Percentiles rank a stretch among this genome's conserved stretches.
Conservation (phyloP, 2,113 vertebrate genomes). For the Indicator indicator region DNA sequence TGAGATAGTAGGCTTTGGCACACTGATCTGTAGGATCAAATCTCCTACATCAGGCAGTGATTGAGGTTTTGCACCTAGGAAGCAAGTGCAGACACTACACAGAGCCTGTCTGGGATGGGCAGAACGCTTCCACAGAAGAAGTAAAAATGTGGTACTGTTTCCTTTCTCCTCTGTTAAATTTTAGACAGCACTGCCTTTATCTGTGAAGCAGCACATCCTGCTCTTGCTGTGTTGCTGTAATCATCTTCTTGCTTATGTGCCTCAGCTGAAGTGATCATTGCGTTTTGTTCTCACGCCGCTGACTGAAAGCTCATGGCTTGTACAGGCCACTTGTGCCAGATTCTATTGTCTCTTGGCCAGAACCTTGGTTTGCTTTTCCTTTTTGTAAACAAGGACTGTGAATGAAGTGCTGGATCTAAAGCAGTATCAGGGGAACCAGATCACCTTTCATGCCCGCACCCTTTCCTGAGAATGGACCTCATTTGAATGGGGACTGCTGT, state of each 20-base stretch:
- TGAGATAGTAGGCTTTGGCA: background rate
- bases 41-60: background rate
- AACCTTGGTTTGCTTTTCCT: background rate
- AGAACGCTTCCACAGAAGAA: background rate
- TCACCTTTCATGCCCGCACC: accelerated
- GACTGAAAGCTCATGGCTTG: background rate
- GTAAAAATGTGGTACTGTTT: background rate
- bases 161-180: background rate
- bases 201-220: background rate
- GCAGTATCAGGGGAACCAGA: background rate
- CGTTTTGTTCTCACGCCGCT: background rate
- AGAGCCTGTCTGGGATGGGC: background rate
- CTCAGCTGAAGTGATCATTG: background rate
- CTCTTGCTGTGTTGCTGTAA: background rate
- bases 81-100: background rate
- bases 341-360: background rate
- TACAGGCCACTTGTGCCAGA: background rate
- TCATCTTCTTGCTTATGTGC: background rate
- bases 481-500: background rate
- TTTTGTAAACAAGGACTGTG: background rate
- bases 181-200: background rate
- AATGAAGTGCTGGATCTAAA: background rate
- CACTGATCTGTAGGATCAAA: background rate
- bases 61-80: background rate
- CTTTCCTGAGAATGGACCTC: background rate